These are phyloP conservation scores for Colossoma macropomum DNA, from an alignment of 2,113 vertebrate genomes.

Conservation along the genomic window DNA sequence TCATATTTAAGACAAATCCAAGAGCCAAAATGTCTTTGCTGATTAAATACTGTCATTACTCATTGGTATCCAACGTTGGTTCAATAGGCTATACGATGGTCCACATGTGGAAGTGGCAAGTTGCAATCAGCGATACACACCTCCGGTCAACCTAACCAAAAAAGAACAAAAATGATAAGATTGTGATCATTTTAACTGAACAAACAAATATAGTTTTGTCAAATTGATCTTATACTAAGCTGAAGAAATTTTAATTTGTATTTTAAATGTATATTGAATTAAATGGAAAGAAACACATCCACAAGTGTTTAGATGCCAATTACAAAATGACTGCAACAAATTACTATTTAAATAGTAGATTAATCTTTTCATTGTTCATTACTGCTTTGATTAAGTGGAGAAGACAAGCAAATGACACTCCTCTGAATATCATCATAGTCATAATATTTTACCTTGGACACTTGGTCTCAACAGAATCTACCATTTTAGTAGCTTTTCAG, in stretches of 20 bases:
- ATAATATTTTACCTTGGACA: too few species aligned
- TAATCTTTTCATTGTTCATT: too few species aligned
- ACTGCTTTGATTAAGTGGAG: too few species aligned
- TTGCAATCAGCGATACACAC: not conserved
- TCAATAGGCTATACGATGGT: not conserved
- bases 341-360: too few species aligned
- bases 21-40: not conserved
- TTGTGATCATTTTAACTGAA: not conserved
- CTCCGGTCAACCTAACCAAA: slow-evolving; percentile 26
- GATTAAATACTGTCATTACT: not conserved
- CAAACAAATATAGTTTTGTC: not conserved
- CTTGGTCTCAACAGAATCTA: too few species aligned
- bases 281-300: too few species aligned
- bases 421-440: too few species aligned
- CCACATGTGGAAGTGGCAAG: not conserved
- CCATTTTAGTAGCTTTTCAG: too few species aligned
- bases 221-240: not conserved
- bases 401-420: too few species aligned
- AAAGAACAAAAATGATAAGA: not conserved
- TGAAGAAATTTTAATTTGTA: not conserved
- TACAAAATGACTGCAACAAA: too few species aligned
- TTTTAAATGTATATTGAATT: too few species aligned
- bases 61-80: not conserved
- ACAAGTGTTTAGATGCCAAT: too few species aligned
- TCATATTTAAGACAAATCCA: slow-evolving; percentile 44